phyloP scores from a whole-genome alignment of 2,888 invertebrate species.

The Patella ulyssiponensis region DNA sequence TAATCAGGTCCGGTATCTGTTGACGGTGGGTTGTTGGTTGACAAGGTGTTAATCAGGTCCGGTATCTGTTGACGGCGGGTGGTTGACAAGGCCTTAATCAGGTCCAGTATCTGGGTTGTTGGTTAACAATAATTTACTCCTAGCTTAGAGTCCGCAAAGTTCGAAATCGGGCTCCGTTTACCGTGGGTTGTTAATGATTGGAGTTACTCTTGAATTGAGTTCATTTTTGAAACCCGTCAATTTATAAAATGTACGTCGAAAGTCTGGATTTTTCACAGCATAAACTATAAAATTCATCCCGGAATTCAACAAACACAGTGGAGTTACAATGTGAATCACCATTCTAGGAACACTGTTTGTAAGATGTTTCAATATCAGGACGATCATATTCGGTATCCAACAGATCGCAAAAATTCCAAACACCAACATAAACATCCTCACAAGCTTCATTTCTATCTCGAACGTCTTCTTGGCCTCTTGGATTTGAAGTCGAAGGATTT shows the following conservation, averaged over 20 bases:
- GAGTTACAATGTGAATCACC: background rate
- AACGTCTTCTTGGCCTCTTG: background rate
- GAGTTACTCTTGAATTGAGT: too few species aligned
- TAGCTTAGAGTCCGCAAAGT: too few species aligned
- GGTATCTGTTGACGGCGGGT: too few species aligned
- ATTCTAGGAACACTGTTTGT: background rate
- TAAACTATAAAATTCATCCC: conserved; percentile 20
- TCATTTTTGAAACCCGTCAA: background rate
- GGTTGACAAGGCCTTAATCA: too few species aligned
- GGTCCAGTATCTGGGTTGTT: too few species aligned
- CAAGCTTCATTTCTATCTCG: background rate
- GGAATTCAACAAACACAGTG: conserved; percentile 5
- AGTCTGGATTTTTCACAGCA: conserved; percentile 2
- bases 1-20: too few species aligned
- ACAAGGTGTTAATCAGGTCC: too few species aligned
- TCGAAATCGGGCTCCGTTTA: too few species aligned
- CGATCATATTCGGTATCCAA: conserved; percentile 7
- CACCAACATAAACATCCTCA: conserved; percentile 17
- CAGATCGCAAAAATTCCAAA: conserved; percentile 13
- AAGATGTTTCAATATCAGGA: background rate
- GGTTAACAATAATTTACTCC: too few species aligned
- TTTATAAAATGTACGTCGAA: background rate
- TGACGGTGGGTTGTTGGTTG: too few species aligned
- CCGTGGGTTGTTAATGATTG: too few species aligned
- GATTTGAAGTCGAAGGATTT: too few species aligned